Base-by-base conservation (phyloP, 1,140 invertebrate genomes). In the Rhagoletis pomonella region DNA sequence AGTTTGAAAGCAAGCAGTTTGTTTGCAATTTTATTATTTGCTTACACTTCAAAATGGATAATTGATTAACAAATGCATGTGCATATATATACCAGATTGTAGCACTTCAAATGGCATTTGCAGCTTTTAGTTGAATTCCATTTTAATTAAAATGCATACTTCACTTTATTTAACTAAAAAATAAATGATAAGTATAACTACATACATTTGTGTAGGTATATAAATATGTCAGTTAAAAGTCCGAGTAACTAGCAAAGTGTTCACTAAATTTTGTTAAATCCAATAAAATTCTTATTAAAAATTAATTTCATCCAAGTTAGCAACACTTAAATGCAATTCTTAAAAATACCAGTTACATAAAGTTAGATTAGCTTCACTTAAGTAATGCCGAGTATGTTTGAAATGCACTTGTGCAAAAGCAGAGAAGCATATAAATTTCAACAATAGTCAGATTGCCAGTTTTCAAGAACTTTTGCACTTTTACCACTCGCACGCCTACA, bases 381-480 rank as follows among this genome's bases (percentile, higher is more conserved):
- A 81, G 73, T 17, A 55, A 81, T 81, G 44, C 17, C 10, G 73
- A 81, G 73, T 81, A n/a, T 81, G 47, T 81, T 81, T 17, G 73
- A 42, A 81, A 55, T 55, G 73, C 73, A 81, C 44, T 81, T 50
- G 50, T 55, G 73, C 17, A 5, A 81, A 81, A 55, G 73, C 73
- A 81, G 17, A 81, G 50, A 81, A 55, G 44, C 73, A 81, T 50
- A 81, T 55, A 81, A 81, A 81, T 73, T 55, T 81, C 73, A 81
- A 55, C 73, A 81, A 81, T 55, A 81, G 47, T 81, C 44, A 81
- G 42, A 81, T 58, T 81, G 73, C 73, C 7, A 55, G 47, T 55
- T 81, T 47, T 81, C 47, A 58, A 81, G 73, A 81, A 81, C 73
- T 81, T 81, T 81, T 81, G 73, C n/a, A 55, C 50, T 81, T 19